These are phyloP conservation scores for Campopleginae sp. DNA, from an alignment of 2,888 invertebrate genomes.

Conservation along the genomic window DNA sequence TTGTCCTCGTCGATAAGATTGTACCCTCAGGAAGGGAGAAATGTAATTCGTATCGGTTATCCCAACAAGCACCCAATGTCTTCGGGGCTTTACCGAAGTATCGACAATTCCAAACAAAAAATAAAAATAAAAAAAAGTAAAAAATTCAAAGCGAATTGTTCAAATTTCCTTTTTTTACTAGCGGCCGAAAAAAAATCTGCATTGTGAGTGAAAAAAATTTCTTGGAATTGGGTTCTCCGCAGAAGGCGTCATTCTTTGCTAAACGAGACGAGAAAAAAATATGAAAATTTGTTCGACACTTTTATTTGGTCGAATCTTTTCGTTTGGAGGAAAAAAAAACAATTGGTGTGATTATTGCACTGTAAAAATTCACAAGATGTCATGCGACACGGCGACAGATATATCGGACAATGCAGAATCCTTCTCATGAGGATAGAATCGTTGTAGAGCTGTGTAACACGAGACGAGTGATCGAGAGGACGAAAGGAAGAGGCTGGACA, in stretches of 20 bases:
- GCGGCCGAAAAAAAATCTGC: background rate
- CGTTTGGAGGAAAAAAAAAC: background rate
- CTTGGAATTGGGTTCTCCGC: background rate
- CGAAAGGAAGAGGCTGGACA: too few species aligned
- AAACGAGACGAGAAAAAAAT: background rate
- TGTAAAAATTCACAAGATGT: constrained; percentile 1
- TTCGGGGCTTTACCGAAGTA: background rate
- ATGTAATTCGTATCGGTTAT: constrained; percentile 28
- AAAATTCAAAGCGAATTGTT: background rate
- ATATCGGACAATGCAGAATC: constrained; percentile 8
- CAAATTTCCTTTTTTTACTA: background rate
- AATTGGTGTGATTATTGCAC: constrained; percentile 6
- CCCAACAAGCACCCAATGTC: background rate
- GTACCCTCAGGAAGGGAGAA: constrained; percentile 29
- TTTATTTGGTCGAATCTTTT: background rate
- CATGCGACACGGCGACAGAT: constrained; percentile 10
- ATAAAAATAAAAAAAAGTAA: too few species aligned
- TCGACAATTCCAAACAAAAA: background rate
- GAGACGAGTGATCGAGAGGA: constrained; percentile 32
- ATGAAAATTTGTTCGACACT: background rate
- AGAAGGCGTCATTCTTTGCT: background rate
- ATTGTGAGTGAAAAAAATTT: background rate
- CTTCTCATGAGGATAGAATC: constrained; percentile 21
- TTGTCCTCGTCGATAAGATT: constrained; percentile 50
- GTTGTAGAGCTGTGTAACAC: constrained; percentile 44